A percentile compares a stretch with the other conserved stretches of the same genome.
Conservation (phyloP, 2,888 invertebrate genomes). For the Mactromeris polynyma region DNA sequence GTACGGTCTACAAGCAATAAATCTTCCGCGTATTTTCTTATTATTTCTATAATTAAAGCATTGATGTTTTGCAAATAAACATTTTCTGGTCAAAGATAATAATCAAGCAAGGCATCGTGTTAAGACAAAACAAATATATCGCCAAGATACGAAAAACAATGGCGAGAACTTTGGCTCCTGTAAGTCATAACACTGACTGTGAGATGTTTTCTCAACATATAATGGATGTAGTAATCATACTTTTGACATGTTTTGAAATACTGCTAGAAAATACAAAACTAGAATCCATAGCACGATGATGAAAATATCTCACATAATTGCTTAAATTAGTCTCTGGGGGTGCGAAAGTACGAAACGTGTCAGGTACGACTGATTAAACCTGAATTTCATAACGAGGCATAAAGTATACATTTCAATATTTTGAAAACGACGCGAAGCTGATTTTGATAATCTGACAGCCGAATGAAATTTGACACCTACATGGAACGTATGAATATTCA, state of each 20-base stretch:
- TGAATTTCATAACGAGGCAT: conserved; percentile 2
- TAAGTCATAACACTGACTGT: neutral
- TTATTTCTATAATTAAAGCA: conserved; percentile 38
- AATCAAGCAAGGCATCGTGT: conserved; percentile 14
- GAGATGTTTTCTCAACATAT: conserved; percentile 38
- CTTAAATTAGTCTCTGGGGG: neutral
- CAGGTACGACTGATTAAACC: conserved; percentile 23
- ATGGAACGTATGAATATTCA: neutral
- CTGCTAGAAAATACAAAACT: conserved; percentile 43
- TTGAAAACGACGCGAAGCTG: neutral
- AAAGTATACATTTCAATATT: neutral
- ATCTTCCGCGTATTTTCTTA: neutral
- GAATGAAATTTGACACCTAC: neutral
- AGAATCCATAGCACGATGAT: conserved; percentile 45
- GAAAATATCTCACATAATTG: conserved; percentile 36
- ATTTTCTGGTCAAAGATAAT: conserved; percentile 23
- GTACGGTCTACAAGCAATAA: neutral
- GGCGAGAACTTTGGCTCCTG: neutral
- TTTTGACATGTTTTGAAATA: conserved; percentile 56
- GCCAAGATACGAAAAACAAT: conserved; percentile 18
- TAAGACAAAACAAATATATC: conserved; percentile 44
- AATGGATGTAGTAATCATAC: conserved; percentile 48
- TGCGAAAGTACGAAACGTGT: conserved; percentile 5
- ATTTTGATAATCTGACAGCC: neutral
- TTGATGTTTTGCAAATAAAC: conserved; percentile 31